These are phyloP conservation scores for Steinernema carpocapsae DNA, from an alignment of 2,888 invertebrate species.

Conservation along the genomic window DNA sequence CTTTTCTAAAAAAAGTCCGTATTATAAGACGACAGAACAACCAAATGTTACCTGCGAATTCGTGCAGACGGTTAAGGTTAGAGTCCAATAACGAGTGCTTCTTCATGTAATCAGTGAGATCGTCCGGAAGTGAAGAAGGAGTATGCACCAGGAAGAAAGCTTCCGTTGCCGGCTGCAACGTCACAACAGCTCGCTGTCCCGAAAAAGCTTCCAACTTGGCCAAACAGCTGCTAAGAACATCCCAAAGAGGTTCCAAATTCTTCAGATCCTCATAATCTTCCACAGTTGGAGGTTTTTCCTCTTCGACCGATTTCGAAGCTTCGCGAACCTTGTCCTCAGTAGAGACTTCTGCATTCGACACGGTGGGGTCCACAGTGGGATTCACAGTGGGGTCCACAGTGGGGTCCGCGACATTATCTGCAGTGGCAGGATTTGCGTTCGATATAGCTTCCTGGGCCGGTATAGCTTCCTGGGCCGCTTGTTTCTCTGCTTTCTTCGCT, in stretches of 20 bases:
- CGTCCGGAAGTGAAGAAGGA: slow-evolving; percentile 63
- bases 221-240: slow-evolving; percentile 47
- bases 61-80: slow-evolving; percentile 36
- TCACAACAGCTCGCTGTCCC: slow-evolving; percentile 79
- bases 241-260: slow-evolving; percentile 55
- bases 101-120: slow-evolving; percentile 68
- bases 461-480: no score
- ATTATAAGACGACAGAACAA: slow-evolving; percentile 2
- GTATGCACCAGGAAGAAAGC: slow-evolving; percentile 85
- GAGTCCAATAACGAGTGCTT: slow-evolving; percentile 42
- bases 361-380: no score
- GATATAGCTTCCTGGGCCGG: no score
- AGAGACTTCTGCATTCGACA: no score
- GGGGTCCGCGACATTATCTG: background rate
- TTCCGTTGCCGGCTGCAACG: slow-evolving; percentile 85
- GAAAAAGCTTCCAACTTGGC: slow-evolving; percentile 33
- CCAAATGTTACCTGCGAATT: slow-evolving; percentile 26
- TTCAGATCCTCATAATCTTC: slow-evolving; percentile 38
- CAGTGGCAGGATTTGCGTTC: background rate
- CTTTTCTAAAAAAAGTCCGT: slow-evolving; percentile 78
- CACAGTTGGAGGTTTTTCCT: background rate
- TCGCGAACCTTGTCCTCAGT: slow-evolving; percentile 26
- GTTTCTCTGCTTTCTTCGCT: background rate
- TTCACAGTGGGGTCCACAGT: no score
- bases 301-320: background rate